Base-by-base conservation (phyloP, 2,888 invertebrate species). In the Automeris io region DNA sequence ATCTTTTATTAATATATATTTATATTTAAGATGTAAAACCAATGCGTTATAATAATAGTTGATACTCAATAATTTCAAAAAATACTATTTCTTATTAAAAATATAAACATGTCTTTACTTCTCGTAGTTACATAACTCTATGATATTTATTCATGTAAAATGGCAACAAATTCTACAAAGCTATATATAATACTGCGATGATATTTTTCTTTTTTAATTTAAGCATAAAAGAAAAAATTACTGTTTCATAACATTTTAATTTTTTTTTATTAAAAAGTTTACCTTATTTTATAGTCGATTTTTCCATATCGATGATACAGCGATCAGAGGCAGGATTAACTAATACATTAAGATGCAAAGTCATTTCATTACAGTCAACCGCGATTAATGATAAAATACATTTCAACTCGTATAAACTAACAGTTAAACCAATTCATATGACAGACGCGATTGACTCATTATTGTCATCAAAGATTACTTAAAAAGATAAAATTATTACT, bases 151-250 rank as follows among this genome's bases (percentile, higher is more conserved):
- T 37, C 53, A 57, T 71, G 60, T 69, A 70, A 61, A 73, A 82
- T 81, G 79, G 78, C 77, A 80, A 77, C 76, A 56, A 68, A 70
- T 54, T 70, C 70, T 80, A 80, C 54, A 67, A 65, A 72, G 61
- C 75, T 77, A 75, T 49, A 58, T 58, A 49, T 81, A 81, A 81
- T 81, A 81, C 81, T 81, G 81, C 72, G 70, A 68, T 66, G 66
- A 69, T 61, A 49, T 57, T 54, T 54, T 45, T 50, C 44, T 46
- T 48, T 53, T 46, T 46, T 40, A 36, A 25, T 7, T 12, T 16
- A 8, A 19, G n/a, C 19, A 5, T 19, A 19, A 3, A 6, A 19
- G 19, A 19, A 19, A 19, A 5, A 19, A 19, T 3, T 3, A 19
- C 6, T 19, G 4, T 19, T 19, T 19, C 6, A 5, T 19, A 5